These are phyloP conservation scores for Scaptomyza polygonia DNA, from an alignment of 2,888 invertebrate species.

Conservation along the genomic window DNA sequence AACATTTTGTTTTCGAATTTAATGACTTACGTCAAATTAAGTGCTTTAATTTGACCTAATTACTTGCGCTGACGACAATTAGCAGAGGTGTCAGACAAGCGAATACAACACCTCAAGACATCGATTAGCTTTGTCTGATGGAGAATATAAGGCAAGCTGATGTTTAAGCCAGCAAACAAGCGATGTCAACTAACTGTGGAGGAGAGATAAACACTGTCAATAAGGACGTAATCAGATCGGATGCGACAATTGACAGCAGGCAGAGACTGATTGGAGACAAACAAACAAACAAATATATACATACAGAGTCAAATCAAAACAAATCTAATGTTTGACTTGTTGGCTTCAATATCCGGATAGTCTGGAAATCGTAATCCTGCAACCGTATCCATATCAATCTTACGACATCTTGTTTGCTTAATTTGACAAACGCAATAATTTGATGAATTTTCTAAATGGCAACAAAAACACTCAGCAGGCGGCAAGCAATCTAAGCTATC, in stretches of 20 bases:
- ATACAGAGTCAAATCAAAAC: constrained; percentile 41
- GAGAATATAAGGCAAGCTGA: constrained; percentile 37
- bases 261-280: constrained; percentile 6
- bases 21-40: neutral
- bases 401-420: constrained; percentile 70
- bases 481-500: constrained; percentile 10
- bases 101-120: constrained; percentile 7
- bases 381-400: constrained; percentile 70
- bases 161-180: neutral
- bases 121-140: constrained; percentile 17
- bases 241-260: constrained; percentile 10
- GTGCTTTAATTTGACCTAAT: neutral
- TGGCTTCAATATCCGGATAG: constrained; percentile 8
- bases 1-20: neutral
- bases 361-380: constrained; percentile 8
- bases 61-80: neutral
- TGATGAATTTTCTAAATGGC: constrained; percentile 77
- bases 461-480: constrained; percentile 55
- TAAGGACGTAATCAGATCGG: constrained; percentile 49
- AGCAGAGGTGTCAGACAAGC: neutral
- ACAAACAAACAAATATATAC: neutral
- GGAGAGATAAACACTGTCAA: constrained; percentile 27
- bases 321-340: constrained; percentile 36
- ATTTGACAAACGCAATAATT: constrained; percentile 81
- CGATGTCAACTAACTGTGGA: constrained; percentile 17